phyloP scores from a whole-genome alignment of 2,888 invertebrate genomes.

The Monochamus alternatus region DNA sequence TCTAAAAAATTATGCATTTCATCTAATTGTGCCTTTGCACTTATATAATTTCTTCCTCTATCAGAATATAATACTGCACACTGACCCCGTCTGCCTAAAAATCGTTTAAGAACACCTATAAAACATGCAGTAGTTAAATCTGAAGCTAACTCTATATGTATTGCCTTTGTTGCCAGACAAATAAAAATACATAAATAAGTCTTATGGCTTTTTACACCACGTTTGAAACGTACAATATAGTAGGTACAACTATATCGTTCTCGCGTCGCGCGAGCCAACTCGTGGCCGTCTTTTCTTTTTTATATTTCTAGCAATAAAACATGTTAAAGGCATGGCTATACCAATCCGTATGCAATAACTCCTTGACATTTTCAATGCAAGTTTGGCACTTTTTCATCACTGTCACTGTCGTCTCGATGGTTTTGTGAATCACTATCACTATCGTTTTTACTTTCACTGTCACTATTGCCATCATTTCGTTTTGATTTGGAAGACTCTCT shows the following conservation, averaged over 20 bases:
- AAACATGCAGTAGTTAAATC: constrained; percentile 32
- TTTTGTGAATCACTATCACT: constrained; percentile 44
- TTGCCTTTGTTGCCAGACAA: constrained; percentile 28
- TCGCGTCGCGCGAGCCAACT: no score
- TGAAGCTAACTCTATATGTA: constrained; percentile 30
- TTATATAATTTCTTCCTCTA: no score
- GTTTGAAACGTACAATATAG: no score
- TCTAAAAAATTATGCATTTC: no score
- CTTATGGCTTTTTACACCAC: constrained; percentile 24
- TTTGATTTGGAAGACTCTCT: constrained; percentile 50
- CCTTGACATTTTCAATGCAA: no score
- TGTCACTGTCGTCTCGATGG: constrained; percentile 56
- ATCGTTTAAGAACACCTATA: constrained; percentile 28
- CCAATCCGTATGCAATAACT: no score
- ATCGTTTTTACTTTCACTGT: constrained; percentile 9
- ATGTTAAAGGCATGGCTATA: no score
- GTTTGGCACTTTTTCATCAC: constrained; percentile 61
- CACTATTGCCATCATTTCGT: no score
- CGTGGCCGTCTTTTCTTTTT: no score
- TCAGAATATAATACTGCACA: constrained; percentile 21
- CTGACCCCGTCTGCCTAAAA: constrained; percentile 28
- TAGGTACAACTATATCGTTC: no score
- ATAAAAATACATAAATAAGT: constrained; percentile 20
- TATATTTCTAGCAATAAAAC: no score
- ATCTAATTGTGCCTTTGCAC: no score